phyloP scores from a whole-genome alignment of 2,888 invertebrate genomes.

The Pammene fasciana region DNA sequence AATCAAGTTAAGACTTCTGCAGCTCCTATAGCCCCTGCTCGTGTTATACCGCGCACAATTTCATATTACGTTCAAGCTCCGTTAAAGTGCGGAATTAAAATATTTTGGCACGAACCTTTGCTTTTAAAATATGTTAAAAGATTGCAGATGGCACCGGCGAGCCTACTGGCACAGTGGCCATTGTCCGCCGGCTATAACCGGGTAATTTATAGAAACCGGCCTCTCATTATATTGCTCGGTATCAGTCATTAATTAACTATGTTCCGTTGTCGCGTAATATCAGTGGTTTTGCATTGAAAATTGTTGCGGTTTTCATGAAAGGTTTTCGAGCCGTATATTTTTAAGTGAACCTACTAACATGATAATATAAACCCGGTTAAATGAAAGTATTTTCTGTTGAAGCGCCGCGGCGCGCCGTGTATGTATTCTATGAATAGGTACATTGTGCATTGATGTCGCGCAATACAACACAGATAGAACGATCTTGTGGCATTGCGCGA shows the following conservation, averaged over 20 bases:
- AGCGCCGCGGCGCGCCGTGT: too few species aligned
- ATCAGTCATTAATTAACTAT: slow-evolving; percentile 76
- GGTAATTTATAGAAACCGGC: slow-evolving; percentile 67
- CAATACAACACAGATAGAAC: too few species aligned
- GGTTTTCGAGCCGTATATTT: slow-evolving; percentile 1
- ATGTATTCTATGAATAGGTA: too few species aligned
- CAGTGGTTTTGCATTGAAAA: slow-evolving; percentile 61
- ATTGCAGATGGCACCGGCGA: slow-evolving; percentile 29
- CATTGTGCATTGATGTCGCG: too few species aligned
- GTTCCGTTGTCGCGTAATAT: slow-evolving; percentile 60
- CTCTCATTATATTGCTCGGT: slow-evolving; percentile 65
- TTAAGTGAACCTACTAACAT: too few species aligned
- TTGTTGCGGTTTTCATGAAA: slow-evolving; percentile 43
- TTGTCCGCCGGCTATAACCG: slow-evolving; percentile 65
- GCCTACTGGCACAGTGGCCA: slow-evolving; percentile 59
- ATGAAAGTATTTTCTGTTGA: too few species aligned
- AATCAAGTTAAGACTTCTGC: too few species aligned
- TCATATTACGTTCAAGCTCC: slow-evolving; percentile 51
- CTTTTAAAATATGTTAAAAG: slow-evolving; percentile 67
- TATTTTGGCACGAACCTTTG: slow-evolving; percentile 67
- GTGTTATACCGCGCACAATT: slow-evolving; percentile 55
- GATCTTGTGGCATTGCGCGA: too few species aligned
- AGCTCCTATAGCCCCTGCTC: too few species aligned
- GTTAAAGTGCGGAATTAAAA: slow-evolving; percentile 68
- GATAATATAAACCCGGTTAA: too few species aligned